Evolutionary conservation across 2,888 invertebrate genomes (phyloP), one percentile per base, ranked within the genome.

Genomic region (Rhopalosiphum nymphaeae): DNA sequence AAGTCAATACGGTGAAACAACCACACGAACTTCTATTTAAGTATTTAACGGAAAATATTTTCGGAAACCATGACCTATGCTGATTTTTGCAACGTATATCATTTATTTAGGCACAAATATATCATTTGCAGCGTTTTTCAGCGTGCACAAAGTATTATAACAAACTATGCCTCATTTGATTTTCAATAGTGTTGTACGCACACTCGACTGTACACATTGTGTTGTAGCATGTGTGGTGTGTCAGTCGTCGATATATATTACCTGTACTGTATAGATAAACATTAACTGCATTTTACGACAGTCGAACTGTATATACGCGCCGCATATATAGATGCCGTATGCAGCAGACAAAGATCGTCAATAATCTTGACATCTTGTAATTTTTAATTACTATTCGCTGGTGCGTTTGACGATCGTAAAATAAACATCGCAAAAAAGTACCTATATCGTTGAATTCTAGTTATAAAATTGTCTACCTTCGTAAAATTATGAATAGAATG

Each of bases 341-440:
- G 21, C 36, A 78, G 78, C 36, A 78, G n/a, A 78, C 36, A 9
- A 2, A 36, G 21, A 36, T 21, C 78, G 21, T 78, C 78, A 36
- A 78, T 36, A 78, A 78, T 78, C 78, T 78, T 78, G 78, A 78
- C 78, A 78, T 78, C 36, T 78, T 21, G 36, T 78, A 78, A 78
- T 78, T 36, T 21, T 78, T 78, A 78, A 36, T 78, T 78, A 25
- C 67, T 67, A 67, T 67, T 67, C n/a, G 1, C n/a, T 13, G 11
- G n/a, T n/a, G n/a, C n/a, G 61, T 78, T 78, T 36, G 78, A 36
- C 78, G 21, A 78, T 36, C 78, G 36, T 78, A 25, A 78, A 78
- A 78, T 25, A 78, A 25, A 3, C 21, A 36, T 78, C 3, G 9
- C 2, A 78, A 21, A 36, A 78, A 78, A 36, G 36, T 78, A 61